Evolutionary conservation across 2,113 vertebrate genomes (phyloP), one percentile per base, ranked within the genome.

Genomic region (Cercocebus atys): DNA sequence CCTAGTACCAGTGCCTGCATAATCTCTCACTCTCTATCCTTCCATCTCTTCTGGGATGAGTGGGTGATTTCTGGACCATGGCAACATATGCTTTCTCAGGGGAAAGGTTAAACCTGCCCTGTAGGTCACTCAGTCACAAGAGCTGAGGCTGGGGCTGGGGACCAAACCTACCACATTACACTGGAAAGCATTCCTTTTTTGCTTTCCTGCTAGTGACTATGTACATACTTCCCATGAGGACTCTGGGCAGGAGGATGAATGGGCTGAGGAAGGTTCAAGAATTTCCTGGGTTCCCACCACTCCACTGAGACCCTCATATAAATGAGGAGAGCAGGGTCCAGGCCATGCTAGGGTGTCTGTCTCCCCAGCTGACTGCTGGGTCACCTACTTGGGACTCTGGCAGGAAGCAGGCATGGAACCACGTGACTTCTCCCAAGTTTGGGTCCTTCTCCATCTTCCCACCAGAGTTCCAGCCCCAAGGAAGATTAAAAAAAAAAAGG

Each of bases 381-480:
- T 18, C 11, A 11, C 30, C 38, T 92, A 85, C 27, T 52, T 64
- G 50, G 20, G 72, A 47, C 87, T 83, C 68, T 8, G 32, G 55
- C 30, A 61, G 90, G 90, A 95, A 91, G 35, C 72, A 76, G 73
- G 43, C 80, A 50, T 2, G 35, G 32, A 90, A 87, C 76, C 66
- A 47, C 8, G 10, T 27, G 27, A 73, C 50, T 81, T 92, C 84
- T 90, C 80, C 87, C 25, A 61, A 43, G 32, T 16, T 23, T 59
- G n/a, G 47, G 59, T 70, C 59, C 50, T 85, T 82, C 61, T 76
- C 61, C 61, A 43, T 23, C 50, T 88, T 55, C 70, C 70, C 45
- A 92, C 35, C 68, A 64, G 84, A 91, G 87, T 43, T n/a, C 43
- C 66, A 90, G 94, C 93, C 88, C 40, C 88, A 40, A 83, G 79